A percentile compares a stretch with the other conserved stretches of the same genome.
Conservation (phyloP, 2,888 invertebrate species). For the Chalcosyrphus nemorum region DNA sequence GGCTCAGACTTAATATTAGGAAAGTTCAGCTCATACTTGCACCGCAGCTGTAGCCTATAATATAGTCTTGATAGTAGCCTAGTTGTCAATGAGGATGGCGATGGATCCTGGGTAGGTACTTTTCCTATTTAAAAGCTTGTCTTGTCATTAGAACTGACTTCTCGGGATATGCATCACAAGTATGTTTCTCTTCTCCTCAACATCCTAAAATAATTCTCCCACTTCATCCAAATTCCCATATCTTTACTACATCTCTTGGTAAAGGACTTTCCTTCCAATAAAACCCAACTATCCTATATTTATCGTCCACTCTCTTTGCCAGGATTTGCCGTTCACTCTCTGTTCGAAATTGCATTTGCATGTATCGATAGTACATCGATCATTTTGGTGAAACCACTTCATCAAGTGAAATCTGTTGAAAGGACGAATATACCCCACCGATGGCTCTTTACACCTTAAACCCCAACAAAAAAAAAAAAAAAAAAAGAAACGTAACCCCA, state of each 20-base stretch:
- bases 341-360: slow-evolving; percentile 64
- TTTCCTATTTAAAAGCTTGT: no score
- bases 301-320: neutral
- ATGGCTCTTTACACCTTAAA: slow-evolving; percentile 33
- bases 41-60: no score
- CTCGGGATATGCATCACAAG: no score
- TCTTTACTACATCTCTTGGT: neutral
- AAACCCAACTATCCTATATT: neutral
- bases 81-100: no score
- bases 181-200: no score
- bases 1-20: no score
- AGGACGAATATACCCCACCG: slow-evolving; percentile 37
- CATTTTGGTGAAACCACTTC: slow-evolving; percentile 54
- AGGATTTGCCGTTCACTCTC: slow-evolving; percentile 19
- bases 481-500: no score
- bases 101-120: no score
- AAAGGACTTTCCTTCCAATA: neutral
- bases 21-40: no score
- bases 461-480: slow-evolving; percentile 10
- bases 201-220: no score
- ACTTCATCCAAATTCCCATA: neutral
- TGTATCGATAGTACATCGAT: slow-evolving; percentile 68
- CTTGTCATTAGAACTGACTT: no score
- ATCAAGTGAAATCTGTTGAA: slow-evolving; percentile 61
- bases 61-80: no score